These are phyloP conservation scores for Acronicta aceris DNA, from an alignment of 2,888 invertebrate species.

Conservation along the genomic window DNA sequence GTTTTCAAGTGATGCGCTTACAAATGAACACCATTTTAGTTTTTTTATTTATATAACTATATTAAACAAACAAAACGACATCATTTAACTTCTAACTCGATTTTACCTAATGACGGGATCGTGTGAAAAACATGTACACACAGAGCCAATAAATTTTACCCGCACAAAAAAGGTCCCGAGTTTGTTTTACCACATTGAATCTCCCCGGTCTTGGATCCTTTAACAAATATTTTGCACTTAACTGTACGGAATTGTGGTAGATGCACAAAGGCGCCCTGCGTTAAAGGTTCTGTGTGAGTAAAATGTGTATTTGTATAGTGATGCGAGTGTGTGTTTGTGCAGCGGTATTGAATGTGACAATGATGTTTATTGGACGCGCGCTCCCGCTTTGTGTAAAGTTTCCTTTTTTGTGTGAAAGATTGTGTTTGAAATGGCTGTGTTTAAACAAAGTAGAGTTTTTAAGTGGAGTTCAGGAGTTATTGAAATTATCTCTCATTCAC, in stretches of 20 bases:
- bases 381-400: conserved; percentile 34
- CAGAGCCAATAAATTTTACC: conserved; percentile 56
- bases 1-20: too few species aligned
- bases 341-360: conserved; percentile 57
- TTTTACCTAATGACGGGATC: conserved; percentile 14
- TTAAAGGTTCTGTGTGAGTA: conserved; percentile 34
- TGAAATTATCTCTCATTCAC: neutral
- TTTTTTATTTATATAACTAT: too few species aligned
- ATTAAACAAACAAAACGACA: neutral
- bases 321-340: conserved; percentile 51
- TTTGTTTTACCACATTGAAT: conserved; percentile 63
- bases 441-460: conserved; percentile 21
- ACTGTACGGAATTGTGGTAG: conserved; percentile 58
- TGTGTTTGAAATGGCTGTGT: conserved; percentile 22
- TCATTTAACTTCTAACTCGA: conserved; percentile 3
- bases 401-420: conserved; percentile 24
- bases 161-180: conserved; percentile 60
- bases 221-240: conserved; percentile 74
- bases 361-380: conserved; percentile 57
- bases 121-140: conserved; percentile 35
- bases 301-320: conserved; percentile 21
- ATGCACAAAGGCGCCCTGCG: conserved; percentile 65
- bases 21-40: too few species aligned
- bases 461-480: neutral
- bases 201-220: conserved; percentile 59